These are phyloP conservation scores for Leptodactylus fuscus DNA, from an alignment of 2,113 vertebrate species.

Conservation along the genomic window DNA sequence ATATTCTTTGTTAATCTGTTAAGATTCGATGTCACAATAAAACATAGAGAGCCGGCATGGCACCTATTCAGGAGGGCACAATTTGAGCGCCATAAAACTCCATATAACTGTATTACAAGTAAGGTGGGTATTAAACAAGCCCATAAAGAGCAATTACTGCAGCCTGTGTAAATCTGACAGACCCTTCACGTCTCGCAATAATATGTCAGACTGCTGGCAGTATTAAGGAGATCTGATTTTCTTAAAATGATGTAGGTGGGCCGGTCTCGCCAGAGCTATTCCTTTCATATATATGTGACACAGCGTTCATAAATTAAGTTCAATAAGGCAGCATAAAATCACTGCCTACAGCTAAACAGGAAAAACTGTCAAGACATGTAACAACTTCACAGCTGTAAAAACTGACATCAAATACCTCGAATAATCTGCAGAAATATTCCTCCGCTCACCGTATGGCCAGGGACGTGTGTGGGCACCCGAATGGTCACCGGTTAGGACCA, in stretches of 20 bases:
- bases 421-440: conserved; percentile 40
- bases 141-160: conserved; percentile 48
- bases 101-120: conserved; percentile 45
- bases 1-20: conserved; percentile 49
- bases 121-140: conserved; percentile 46
- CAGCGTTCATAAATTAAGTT: conserved; percentile 52
- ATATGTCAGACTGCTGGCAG: conserved; percentile 42
- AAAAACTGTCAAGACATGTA: conserved; percentile 39
- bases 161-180: conserved; percentile 43
- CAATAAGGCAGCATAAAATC: conserved; percentile 52
- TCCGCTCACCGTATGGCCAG: not conserved
- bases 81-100: conserved; percentile 35
- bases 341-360: conserved; percentile 51
- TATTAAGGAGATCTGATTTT: conserved; percentile 43
- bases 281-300: conserved; percentile 57
- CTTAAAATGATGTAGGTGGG: conserved; percentile 49
- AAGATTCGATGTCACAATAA: conserved; percentile 37
- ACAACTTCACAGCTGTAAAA: conserved; percentile 53
- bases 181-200: conserved; percentile 31
- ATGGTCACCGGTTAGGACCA: not conserved
- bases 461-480: not conserved
- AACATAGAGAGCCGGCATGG: conserved; percentile 15
- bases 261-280: conserved; percentile 35
- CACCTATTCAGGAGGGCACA: not conserved
- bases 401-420: conserved; percentile 15